A percentile compares a stretch with the other conserved stretches of the same genome.
These are phyloP conservation scores for Bombus consobrinus DNA, from an alignment of 1,140 invertebrate species.

Conservation along the genomic window DNA sequence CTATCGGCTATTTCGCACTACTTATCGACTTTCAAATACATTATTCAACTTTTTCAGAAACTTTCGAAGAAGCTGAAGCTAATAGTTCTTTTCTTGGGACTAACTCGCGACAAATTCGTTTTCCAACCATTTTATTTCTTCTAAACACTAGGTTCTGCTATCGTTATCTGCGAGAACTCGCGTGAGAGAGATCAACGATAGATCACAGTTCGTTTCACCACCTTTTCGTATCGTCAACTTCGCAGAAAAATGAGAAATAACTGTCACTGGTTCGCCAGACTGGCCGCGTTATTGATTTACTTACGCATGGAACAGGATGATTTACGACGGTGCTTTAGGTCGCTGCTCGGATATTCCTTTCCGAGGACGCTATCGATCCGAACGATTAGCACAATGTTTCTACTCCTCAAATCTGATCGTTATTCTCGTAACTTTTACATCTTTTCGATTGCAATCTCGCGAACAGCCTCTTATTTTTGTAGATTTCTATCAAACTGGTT, in stretches of 20 bases:
- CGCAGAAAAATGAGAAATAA: neutral
- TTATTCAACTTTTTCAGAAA: neutral
- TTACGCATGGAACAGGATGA: conserved; percentile 8
- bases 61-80: neutral
- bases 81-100: neutral
- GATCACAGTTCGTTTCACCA: neutral
- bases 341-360: neutral
- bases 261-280: no score
- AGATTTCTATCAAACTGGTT: neutral
- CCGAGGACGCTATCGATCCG: neutral
- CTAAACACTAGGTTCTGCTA: neutral
- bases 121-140: neutral
- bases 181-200: neutral
- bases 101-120: no score
- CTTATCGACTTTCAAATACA: neutral
- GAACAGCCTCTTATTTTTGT: neutral
- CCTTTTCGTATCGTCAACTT: neutral
- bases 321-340: conserved; percentile 35
- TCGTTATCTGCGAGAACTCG: neutral
- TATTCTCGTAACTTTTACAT: neutral
- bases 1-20: neutral
- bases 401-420: neutral
- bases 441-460: neutral
- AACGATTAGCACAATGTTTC: neutral
- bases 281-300: neutral